Base-by-base conservation (phyloP, 2,888 invertebrate genomes). In the Boloria euphrosyne region DNA sequence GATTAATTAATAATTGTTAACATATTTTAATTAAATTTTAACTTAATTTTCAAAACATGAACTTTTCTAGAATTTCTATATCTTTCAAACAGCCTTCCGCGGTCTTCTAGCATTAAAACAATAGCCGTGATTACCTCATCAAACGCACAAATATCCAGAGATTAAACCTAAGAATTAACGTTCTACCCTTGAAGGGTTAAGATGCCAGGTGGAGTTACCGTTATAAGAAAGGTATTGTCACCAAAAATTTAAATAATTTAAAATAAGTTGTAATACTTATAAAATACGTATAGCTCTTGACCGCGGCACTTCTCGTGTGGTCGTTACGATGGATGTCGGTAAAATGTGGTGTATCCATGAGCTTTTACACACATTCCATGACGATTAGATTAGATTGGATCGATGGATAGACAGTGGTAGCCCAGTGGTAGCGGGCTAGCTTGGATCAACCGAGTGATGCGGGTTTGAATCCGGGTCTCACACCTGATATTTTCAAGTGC, bases 121-220 rank as follows among this genome's bases (percentile, higher is more conserved):
- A 83, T 82, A 80, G 80, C 86, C 82, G 79, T 82, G 85, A 85
- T 87, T 87, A 85, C 84, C 82, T 80, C 85, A 80, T 86, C 86
- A 85, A 77, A 79, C 70, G 76, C 70, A 73, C 79, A 80, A 82
- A 83, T 84, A 83, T 81, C 86, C 82, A 77, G 70, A 83, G 87
- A 86, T 87, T 87, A 87, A 77, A 78, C 75, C 78, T 76, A 80
- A 80, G 86, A 80, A 85, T 87, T 86, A 86, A 81, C 81, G 64
- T 57, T 59, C 65, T 64, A 57, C 67, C 52, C 59, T 55, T 65
- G 62, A 71, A 66, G 74, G 75, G 73, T 73, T 71, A 69, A 72
- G 69, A 68, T 69, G 68, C 67, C 66, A 58, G 58, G 51, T 31
- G 51, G 58, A 17, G 52, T 51, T 55, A 38, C 44, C 16, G 50